Evolutionary conservation across 2,888 invertebrate genomes (phyloP).

Genomic region (Latrodectus elegans): DNA sequence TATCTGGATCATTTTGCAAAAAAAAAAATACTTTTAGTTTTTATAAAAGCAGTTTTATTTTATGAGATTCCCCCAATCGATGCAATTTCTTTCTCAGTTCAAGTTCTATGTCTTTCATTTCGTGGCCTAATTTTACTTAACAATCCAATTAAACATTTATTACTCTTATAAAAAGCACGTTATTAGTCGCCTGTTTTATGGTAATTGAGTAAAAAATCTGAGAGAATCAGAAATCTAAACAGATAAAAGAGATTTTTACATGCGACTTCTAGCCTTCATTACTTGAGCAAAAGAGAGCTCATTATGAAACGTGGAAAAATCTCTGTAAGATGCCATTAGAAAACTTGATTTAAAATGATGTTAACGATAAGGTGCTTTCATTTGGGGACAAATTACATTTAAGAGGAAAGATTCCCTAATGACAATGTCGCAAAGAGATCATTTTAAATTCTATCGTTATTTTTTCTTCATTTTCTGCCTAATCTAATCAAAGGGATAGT

Average conservation of each 20-base stretch:
- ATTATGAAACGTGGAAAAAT: slow-evolving; percentile 48
- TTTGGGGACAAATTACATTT: slow-evolving; percentile 63
- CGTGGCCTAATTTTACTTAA: slow-evolving; percentile 59
- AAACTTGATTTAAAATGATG: slow-evolving; percentile 69
- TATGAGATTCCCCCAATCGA: not conserved
- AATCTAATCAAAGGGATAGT: slow-evolving; percentile 63
- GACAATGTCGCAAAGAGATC: slow-evolving; percentile 53
- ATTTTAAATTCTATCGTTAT: slow-evolving; percentile 48
- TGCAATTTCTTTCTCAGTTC: not conserved
- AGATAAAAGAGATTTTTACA: slow-evolving; percentile 56
- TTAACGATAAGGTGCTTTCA: slow-evolving; percentile 65
- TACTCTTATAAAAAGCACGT: slow-evolving; percentile 53
- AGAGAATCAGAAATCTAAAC: slow-evolving; percentile 51
- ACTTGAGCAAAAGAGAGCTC: slow-evolving; percentile 42
- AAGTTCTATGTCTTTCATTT: not conserved
- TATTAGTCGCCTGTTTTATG: slow-evolving; percentile 64
- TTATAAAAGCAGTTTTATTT: not conserved
- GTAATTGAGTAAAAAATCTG: slow-evolving; percentile 58
- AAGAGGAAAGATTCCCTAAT: slow-evolving; percentile 54
- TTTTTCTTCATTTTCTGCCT: slow-evolving; percentile 22
- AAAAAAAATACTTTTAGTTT: not conserved
- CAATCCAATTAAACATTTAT: slow-evolving; percentile 68
- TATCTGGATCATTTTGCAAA: not conserved
- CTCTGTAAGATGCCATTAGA: slow-evolving; percentile 68
- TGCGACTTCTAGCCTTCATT: slow-evolving; percentile 30